Evolutionary conservation across 2,797 vertebrate genomes (phyloP), one percentile per base, ranked within the genome.

Genomic region (Thripadectes ignobilis): DNA sequence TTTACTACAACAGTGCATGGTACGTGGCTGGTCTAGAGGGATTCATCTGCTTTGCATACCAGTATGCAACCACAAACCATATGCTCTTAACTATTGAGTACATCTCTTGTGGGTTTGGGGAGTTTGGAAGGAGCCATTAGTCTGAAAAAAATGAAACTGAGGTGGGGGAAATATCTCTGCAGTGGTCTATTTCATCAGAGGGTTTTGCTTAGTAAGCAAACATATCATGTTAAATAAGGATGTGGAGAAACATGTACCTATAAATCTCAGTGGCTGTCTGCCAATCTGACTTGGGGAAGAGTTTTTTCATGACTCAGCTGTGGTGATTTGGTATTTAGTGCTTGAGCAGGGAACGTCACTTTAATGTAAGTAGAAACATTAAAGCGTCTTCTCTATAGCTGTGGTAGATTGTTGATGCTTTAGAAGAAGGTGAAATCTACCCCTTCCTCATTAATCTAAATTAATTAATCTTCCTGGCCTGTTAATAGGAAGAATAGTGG

Each of bases 1-100:
- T 88, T 92, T 92, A 36, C 88, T 68, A 10, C 21, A 68, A 18
- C 36, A 77, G 61, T 6, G 32, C 73, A 65, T 85, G 48, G 68
- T 93, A 80, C 10, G 4, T 85, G 73, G 29, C 83, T 88, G 52
- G 16, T 80, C 81, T 93, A 39, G 52, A 59, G 76, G 71, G 75
- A 83, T 83, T 92, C 45, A 49, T 95, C 79, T 88, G 61, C 65
- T 88, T 83, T 0, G 0, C 55, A 57, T 91, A 38, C 83, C 72
- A 83, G 48, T 77, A 24, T 61, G 69, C 61, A 90, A 61, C 93
- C 83, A 85, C 95, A 92, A 94, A 89, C 88, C 48, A 55, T 88
- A 77, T 6, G 10, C 52, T 90, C 15, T 80, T 79, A 77, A 85
- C 75, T 89, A 45, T 61, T 91, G 72, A 63, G 36, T 77, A 48